Evolutionary conservation across 2,888 invertebrate species (phyloP).

Genomic region (Coenonympha glycerion): DNA sequence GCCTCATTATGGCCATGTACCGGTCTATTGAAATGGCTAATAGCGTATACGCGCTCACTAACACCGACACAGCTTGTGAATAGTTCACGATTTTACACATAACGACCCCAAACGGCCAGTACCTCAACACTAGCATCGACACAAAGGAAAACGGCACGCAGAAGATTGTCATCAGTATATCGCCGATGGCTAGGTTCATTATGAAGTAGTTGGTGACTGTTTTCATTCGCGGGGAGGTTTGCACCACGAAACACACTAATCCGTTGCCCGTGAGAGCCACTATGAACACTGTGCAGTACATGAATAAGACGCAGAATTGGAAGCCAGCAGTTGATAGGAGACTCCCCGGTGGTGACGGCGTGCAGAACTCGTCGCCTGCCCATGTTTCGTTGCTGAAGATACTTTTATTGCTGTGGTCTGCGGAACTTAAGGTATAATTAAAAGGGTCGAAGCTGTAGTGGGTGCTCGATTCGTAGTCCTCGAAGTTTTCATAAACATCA

Average conservation of each 20-base stretch:
- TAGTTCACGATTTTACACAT: constrained; percentile 90
- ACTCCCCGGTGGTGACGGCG: constrained; percentile 39
- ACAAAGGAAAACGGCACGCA: constrained; percentile 94
- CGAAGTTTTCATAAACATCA: constrained; percentile 37
- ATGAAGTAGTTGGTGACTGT: constrained; percentile 96
- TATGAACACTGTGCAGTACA: constrained; percentile 83
- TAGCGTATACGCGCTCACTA: constrained; percentile 92
- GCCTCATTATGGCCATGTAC: constrained; percentile 93
- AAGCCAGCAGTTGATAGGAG: constrained; percentile 71
- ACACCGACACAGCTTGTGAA: constrained; percentile 86
- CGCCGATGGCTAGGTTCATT: constrained; percentile 90
- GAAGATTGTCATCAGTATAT: constrained; percentile 91
- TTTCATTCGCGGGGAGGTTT: constrained; percentile 88
- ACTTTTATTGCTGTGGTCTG: constrained; percentile 27
- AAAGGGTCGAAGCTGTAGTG: constrained; percentile 29
- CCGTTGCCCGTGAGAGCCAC: constrained; percentile 84
- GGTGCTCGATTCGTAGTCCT: constrained; percentile 38
- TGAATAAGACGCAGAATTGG: constrained; percentile 79
- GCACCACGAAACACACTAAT: constrained; percentile 90
- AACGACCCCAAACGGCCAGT: constrained; percentile 91
- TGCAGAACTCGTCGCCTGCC: constrained; percentile 42
- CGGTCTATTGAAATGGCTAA: constrained; percentile 94
- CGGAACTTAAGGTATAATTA: constrained; percentile 29
- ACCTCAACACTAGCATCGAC: constrained; percentile 84
- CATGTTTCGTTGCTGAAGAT: constrained; percentile 40